Evolutionary conservation across 1,140 invertebrate species (phyloP).

Genomic region (Pygmarrhopalites habei): DNA sequence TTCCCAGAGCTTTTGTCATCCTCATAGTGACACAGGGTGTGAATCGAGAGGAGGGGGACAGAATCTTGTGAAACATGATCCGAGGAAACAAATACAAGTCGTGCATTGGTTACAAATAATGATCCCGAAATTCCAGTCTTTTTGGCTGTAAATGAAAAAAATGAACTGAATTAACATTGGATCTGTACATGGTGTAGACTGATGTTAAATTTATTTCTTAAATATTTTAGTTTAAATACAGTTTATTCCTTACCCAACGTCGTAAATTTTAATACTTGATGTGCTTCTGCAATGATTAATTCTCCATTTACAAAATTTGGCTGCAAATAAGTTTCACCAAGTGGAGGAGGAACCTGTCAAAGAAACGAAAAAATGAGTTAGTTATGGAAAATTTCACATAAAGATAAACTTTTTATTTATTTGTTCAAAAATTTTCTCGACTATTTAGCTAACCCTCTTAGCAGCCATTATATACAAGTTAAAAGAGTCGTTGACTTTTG

Average conservation of each 20-base stretch:
- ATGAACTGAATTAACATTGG: too few relatives aligned
- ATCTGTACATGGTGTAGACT: too few relatives aligned
- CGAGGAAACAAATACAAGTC: constrained; percentile 59
- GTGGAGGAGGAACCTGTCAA: constrained; percentile 5
- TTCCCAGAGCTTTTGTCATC: constrained; percentile 20
- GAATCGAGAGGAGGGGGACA: constrained; percentile 30
- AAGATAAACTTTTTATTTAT: too few relatives aligned
- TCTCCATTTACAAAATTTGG: constrained; percentile 57
- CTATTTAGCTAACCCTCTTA: too few relatives aligned
- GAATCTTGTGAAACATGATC: constrained; percentile 28
- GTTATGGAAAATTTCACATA: neutral
- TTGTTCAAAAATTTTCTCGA: too few relatives aligned
- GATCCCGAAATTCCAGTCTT: constrained; percentile 67
- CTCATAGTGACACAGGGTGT: constrained; percentile 32
- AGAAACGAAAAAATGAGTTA: neutral
- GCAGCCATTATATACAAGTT: too few relatives aligned
- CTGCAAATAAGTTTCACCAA: constrained; percentile 20
- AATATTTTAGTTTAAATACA: too few relatives aligned
- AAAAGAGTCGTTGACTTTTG: too few relatives aligned
- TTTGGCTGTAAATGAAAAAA: too few relatives aligned
- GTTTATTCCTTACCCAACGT: too few relatives aligned
- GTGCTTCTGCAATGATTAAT: constrained; percentile 63
- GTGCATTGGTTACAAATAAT: constrained; percentile 78
- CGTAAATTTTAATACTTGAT: constrained; percentile 70
- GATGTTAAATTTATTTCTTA: too few relatives aligned